A percentile compares a stretch with the other conserved stretches of the same genome.
These are phyloP conservation scores for Heliocidaris tuberculata DNA, from an alignment of 35 echinoderm and acorn worm genomes.

Conservation along the genomic window DNA sequence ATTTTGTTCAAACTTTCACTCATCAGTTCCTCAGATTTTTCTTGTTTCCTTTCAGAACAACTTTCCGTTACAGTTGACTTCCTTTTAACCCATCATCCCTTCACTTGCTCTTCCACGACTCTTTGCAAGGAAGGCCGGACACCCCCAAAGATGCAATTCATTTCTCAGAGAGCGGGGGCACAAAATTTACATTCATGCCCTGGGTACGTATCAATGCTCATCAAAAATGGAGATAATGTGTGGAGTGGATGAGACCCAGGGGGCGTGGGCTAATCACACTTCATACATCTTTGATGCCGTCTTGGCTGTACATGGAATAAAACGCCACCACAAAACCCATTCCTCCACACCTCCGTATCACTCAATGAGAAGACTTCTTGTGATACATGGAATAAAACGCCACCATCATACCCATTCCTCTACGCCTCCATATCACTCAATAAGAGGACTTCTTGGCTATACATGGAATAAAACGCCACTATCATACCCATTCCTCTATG, in stretches of 20 bases:
- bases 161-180: neutral
- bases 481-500: too few species aligned
- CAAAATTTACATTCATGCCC: neutral
- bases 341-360: neutral
- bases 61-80: too few species aligned
- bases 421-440: too few species aligned
- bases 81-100: too few species aligned
- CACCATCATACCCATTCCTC: too few species aligned
- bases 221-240: constrained; percentile 26
- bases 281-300: neutral
- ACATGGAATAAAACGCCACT: too few species aligned
- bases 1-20: too few species aligned
- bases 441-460: too few species aligned
- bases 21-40: too few species aligned
- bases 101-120: neutral
- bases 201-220: neutral
- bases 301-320: neutral
- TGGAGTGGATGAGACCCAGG: neutral
- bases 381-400: too few species aligned
- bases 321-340: neutral
- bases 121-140: neutral
- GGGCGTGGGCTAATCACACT: neutral
- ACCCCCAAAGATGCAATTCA: too few species aligned
- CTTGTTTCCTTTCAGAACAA: too few species aligned
- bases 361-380: neutral